Evolutionary conservation across 92 coral and sea anemone species (phyloP), one percentile per base, ranked within the genome.

Genomic region (Umimayanthus kanabou): DNA sequence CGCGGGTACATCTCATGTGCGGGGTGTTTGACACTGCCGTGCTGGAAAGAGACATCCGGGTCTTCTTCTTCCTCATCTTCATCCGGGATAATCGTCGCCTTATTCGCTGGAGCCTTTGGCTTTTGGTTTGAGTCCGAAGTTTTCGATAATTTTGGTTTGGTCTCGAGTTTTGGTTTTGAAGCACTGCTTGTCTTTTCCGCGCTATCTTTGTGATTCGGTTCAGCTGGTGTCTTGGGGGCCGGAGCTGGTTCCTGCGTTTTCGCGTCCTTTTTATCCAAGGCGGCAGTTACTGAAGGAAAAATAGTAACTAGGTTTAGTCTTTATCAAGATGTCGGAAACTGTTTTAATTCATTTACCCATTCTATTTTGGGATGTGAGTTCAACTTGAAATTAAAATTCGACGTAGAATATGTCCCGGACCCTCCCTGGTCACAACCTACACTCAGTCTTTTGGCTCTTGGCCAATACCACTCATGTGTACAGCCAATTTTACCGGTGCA

Each of bases 11-110:
- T 97, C 55, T 94, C 98, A 65, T 94, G 96, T 3, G 94, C 90
- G 3, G 99, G 99, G 84, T 97, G 99, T 25, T 88, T 92, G 39
- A 95, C 87, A 79, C 99, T 97, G 28, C 99, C 99, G 20, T 91
- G 96, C 69, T 95, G 99, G 89, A 91, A 97, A 26, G 94, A 85
- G 11, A 85, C 85, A 69, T 91, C 93, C 28, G 92, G 78, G 85
- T 90, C 96, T 79, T 89, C 94, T 9, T 87, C 85, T 28, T 55
- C 88, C 26, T 65, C 80, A 22, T n/a, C 67, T 57, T 79, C 87
- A 88, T 9, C 72, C 39, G 84, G 65, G 76, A 78, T 42, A 64
- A 80, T 39, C 65, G 58, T 83, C 20, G 85, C 85, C 57, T 81
- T 39, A 9, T 39, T 81, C 10, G 28, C 20, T 66, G 26, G 2